Conservation (phyloP, 2,797 vertebrate species). For the Babyrousa celebensis region DNA sequence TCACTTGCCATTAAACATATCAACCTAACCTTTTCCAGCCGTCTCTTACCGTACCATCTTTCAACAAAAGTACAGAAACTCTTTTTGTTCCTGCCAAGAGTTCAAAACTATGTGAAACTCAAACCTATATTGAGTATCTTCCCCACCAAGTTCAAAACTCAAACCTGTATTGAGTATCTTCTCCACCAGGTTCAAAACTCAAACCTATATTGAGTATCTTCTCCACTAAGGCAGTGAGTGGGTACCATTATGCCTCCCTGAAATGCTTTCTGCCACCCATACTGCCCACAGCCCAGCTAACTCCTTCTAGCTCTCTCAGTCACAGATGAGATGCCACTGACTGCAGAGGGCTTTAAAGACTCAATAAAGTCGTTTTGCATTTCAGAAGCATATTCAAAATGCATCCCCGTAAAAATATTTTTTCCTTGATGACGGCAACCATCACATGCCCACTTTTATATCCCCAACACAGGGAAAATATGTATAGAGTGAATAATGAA, state of each 20-base stretch:
- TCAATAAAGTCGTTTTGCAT: background rate
- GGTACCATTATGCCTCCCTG: background rate
- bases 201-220: background rate
- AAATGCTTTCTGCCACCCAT: background rate
- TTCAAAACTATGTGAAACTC: slow-evolving; percentile 11
- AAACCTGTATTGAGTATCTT: background rate
- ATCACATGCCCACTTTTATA: background rate
- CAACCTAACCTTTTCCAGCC: slow-evolving; percentile 16
- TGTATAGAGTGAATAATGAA: background rate
- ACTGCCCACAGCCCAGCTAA: background rate
- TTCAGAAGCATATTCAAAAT: background rate
- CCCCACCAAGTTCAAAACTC: background rate
- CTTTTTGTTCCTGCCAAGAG: background rate
- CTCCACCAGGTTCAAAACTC: background rate
- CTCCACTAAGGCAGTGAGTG: background rate
- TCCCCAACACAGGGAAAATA: background rate
- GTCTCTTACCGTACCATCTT: background rate
- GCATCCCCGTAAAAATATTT: background rate
- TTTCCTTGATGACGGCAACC: background rate
- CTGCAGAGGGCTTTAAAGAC: background rate
- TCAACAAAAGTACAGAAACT: background rate
- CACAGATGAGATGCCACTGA: background rate
- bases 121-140: background rate
- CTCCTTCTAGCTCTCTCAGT: background rate
- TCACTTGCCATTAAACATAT: slow-evolving; percentile 61